Percentiles rank a stretch among this genome's conserved stretches.
phyloP scores from a whole-genome alignment of 2,888 invertebrate genomes.

The Lacanobia oleracea region DNA sequence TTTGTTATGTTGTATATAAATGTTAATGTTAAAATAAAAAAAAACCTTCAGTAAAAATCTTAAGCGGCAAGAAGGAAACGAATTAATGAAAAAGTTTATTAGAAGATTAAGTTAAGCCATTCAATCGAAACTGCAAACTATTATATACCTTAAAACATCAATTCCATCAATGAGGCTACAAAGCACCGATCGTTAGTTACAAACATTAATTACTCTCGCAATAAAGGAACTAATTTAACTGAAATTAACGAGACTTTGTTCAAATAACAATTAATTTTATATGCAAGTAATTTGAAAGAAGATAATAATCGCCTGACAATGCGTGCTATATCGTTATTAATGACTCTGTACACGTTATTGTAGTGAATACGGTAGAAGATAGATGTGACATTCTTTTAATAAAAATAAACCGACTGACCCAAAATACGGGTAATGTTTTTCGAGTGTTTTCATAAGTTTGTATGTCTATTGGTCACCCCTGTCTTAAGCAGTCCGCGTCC shows the following conservation, averaged over 20 bases:
- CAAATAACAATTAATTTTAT: constrained; percentile 42
- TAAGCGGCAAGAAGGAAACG: no score
- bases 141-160: neutral
- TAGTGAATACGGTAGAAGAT: neutral
- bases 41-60: no score
- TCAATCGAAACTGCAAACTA: neutral
- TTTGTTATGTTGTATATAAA: no score
- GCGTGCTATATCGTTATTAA: constrained; percentile 47
- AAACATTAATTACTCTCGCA: constrained; percentile 31
- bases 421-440: no score
- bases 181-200: constrained; percentile 15
- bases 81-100: no score
- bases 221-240: constrained; percentile 24
- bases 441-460: no score
- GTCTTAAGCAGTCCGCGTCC: no score
- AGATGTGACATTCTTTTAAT: constrained; percentile 23
- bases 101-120: neutral
- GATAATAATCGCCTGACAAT: constrained; percentile 50
- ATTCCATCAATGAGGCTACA: neutral
- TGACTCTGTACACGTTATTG: constrained; percentile 27
- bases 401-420: no score
- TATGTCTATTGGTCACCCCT: no score
- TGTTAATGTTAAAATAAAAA: no score
- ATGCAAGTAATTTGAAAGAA: constrained; percentile 38
- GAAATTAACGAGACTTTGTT: constrained; percentile 28